phyloP scores from a whole-genome alignment of 2,113 vertebrate species.

The Marmota flaviventris region DNA sequence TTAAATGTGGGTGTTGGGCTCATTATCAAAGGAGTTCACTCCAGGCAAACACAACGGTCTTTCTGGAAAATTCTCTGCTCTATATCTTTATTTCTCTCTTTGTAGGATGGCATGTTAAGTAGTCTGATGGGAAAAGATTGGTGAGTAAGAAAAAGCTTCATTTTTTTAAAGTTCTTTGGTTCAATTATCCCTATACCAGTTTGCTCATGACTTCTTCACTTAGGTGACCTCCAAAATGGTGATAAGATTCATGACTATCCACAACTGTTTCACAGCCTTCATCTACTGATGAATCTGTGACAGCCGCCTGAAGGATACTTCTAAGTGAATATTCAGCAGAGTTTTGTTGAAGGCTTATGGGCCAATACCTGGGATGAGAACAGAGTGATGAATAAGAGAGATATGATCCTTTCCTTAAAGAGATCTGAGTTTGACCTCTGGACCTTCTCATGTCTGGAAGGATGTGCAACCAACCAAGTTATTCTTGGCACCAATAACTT shows the following conservation, averaged over 20 bases:
- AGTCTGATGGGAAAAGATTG: conserved; percentile 12
- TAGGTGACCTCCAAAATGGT: background rate
- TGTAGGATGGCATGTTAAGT: conserved; percentile 23
- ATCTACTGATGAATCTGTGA: background rate
- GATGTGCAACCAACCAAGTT: background rate
- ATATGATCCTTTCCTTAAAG: background rate
- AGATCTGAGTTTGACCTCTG: conserved; percentile 29
- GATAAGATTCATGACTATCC: background rate
- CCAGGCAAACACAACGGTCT: conserved; percentile 47
- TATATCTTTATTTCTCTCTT: conserved; percentile 65
- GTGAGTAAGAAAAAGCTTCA: background rate
- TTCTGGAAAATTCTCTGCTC: conserved; percentile 60
- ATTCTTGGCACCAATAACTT: conserved; percentile 16
- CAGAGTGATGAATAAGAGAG: background rate
- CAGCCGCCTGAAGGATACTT: background rate
- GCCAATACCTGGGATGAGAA: background rate
- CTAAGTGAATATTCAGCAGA: background rate
- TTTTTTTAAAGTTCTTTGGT: background rate
- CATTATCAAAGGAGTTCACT: conserved; percentile 72
- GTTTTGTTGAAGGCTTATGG: background rate
- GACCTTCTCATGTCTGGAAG: background rate
- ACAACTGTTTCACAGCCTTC: background rate
- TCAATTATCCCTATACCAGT: background rate
- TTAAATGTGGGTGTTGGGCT: conserved; percentile 66
- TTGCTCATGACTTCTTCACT: conserved; percentile 14